phyloP scores from a whole-genome alignment of 2,888 invertebrate species.

The Leistus spinibarbis region DNA sequence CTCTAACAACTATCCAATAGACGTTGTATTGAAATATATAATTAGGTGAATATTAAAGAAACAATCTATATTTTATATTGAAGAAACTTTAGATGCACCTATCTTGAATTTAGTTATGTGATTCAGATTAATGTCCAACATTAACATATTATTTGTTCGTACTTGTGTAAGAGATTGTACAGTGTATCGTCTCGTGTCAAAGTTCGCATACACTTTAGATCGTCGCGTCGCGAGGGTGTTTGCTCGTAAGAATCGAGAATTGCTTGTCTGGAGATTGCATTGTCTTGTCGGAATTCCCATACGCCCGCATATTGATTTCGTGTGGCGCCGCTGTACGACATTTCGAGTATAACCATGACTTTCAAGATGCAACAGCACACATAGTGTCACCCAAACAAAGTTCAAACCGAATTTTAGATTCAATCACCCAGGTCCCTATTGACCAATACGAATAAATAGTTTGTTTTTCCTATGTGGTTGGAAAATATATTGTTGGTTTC shows the following conservation, averaged over 20 bases:
- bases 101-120: not conserved
- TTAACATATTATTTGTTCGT: not conserved
- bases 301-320: not conserved
- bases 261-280: slow-evolving; percentile 13
- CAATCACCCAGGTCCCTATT: no score
- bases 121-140: not conserved
- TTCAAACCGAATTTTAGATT: no score
- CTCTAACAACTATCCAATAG: no score
- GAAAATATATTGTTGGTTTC: no score
- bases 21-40: no score
- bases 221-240: not conserved
- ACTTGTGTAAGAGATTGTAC: not conserved
- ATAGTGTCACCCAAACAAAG: not conserved
- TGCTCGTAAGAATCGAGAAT: not conserved
- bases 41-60: no score
- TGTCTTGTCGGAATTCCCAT: slow-evolving; percentile 1
- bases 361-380: not conserved
- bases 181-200: not conserved
- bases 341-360: not conserved
- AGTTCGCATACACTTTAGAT: slow-evolving; percentile 5
- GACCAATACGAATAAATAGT: no score
- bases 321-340: not conserved
- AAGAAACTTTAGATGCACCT: not conserved
- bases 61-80: no score
- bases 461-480: no score